Evolutionary conservation across 1,140 invertebrate species (phyloP), one percentile per base, ranked within the genome.

Genomic region (Lordiphosa collinella): DNA sequence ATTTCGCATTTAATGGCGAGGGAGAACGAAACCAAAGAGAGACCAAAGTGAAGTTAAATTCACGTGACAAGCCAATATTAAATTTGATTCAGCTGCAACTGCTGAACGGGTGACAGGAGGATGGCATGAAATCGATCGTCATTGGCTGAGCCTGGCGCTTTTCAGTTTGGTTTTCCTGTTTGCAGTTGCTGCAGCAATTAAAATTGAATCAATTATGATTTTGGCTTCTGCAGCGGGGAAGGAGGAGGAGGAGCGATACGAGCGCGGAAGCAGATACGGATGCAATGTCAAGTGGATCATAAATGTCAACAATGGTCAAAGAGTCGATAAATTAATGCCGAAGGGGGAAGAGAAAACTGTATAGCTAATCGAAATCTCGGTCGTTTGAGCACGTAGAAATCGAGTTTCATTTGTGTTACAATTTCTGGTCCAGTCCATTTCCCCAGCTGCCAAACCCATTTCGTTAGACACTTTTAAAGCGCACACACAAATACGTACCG

Each of bases 161-260:
- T 63, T 78, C 74, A 57, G 52, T 44, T 67, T 51, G 47, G 29
- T 61, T 44, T 60, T 18, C n/a, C 25, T 49, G 37, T 47, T 61
- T 58, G 25, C 32, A 61, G 73, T 36, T 44, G 52, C 51, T 40
- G 63, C 69, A 54, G 55, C 74, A 79, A 79, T 79, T 79, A 79
- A 79, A 79, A 80, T 72, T 80, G 75, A 79, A 79, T 79, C 74
- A 79, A 79, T 79, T 80, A 79, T 79, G 74, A 79, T 64, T 78
- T 74, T 79, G 74, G 62, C 74, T 79, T 79, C 55, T 63, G 37
- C 73, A 66, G 11, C 11, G 25, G 2, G n/a, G 4, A 3, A 3
- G 37, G 2, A 13, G 13, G 8, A 10, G 5, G 34, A 11, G 1
- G 25, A 25, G 10, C 5, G 40, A 3, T 4, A 4, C 1, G 11